Percentiles rank a stretch among this genome's conserved stretches.
Evolutionary conservation across 2,888 invertebrate genomes (phyloP).

Genomic region (Pandemis heparana): DNA sequence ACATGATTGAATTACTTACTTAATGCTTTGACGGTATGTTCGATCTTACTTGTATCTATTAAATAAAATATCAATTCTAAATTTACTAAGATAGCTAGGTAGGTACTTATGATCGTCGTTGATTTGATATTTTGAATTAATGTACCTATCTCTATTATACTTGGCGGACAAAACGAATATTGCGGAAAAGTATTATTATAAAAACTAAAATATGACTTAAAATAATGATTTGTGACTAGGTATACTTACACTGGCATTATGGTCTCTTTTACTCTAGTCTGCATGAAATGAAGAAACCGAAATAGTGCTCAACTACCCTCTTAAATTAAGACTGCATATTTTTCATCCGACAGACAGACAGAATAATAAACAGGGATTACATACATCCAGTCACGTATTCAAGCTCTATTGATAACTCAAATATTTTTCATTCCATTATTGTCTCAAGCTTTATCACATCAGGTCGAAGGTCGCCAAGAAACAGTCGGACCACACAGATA

Average conservation of each 20-base stretch:
- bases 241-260: background rate
- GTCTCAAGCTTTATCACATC: conserved; percentile 62
- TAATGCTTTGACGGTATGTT: conserved; percentile 17
- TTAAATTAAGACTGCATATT: background rate
- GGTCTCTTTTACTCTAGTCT: background rate
- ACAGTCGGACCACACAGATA: conserved; percentile 59
- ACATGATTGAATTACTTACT: conserved; percentile 1
- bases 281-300: background rate
- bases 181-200: no score
- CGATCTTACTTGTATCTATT: background rate
- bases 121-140: background rate
- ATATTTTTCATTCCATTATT: conserved; percentile 68
- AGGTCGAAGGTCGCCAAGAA: conserved; percentile 73
- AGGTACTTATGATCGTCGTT: no score
- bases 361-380: conserved; percentile 2
- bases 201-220: no score
- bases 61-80: no score
- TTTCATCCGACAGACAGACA: background rate
- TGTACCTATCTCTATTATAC: no score
- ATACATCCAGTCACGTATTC: conserved; percentile 39
- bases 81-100: background rate
- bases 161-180: no score
- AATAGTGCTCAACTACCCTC: background rate
- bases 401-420: conserved; percentile 57
- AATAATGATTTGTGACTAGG: background rate